phyloP scores from a whole-genome alignment of 2,113 vertebrate species.

The Picathartes gymnocephalus region DNA sequence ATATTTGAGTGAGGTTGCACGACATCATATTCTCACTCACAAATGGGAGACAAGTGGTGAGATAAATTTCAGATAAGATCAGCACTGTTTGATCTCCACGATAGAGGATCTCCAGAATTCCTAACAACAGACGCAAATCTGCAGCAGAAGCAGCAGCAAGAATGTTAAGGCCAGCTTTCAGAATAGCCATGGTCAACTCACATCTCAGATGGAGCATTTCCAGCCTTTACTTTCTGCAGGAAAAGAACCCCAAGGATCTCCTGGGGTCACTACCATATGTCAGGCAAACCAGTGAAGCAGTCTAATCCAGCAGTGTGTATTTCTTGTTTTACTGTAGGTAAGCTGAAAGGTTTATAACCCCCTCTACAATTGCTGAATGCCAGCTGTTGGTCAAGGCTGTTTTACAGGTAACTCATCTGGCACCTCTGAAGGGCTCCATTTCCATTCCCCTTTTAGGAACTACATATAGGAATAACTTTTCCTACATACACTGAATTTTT shows the following conservation, averaged over 20 bases:
- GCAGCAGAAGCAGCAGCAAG: conserved; percentile 1
- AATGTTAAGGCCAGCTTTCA: not conserved
- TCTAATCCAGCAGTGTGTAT: conserved; percentile 33
- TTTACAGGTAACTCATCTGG: not conserved
- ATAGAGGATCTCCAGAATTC: not conserved
- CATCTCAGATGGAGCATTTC: not conserved
- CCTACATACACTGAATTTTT: not conserved
- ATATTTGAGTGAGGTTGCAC: not conserved
- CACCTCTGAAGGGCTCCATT: not conserved
- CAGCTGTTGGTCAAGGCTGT: not conserved
- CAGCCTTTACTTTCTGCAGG: not conserved
- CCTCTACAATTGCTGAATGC: not conserved
- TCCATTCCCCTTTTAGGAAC: not conserved
- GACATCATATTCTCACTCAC: not conserved
- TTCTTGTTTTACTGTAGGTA: conserved; percentile 35
- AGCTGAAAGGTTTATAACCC: conserved; percentile 23
- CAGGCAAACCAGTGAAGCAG: not conserved
- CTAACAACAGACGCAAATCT: not conserved
- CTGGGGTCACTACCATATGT: not conserved
- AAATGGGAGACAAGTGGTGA: not conserved
- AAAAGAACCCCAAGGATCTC: not conserved
- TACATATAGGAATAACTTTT: not conserved
- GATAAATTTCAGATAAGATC: not conserved
- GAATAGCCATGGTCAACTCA: not conserved
- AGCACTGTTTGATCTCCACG: not conserved